These are phyloP conservation scores for Heliconius hortense DNA, from an alignment of 2,888 invertebrate species.

Conservation along the genomic window DNA sequence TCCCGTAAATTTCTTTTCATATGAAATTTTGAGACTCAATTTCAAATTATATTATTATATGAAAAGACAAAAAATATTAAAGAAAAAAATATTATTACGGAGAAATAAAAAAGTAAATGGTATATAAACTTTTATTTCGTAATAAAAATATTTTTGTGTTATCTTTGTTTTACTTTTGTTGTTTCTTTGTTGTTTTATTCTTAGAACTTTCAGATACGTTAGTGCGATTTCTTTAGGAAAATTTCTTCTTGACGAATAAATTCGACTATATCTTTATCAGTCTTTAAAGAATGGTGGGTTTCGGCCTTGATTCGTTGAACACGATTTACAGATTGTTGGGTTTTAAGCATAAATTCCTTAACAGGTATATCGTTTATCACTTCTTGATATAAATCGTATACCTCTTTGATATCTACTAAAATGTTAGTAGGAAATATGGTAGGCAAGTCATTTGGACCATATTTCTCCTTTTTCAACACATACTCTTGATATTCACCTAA, in stretches of 20 bases:
- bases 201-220: background rate
- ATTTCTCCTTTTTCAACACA: background rate
- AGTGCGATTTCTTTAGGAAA: background rate
- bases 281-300: constrained; percentile 1
- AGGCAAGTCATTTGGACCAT: background rate
- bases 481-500: background rate
- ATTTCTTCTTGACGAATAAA: background rate
- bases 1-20: too few relatives aligned
- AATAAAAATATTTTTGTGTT: background rate
- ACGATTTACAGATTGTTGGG: background rate
- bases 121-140: background rate
- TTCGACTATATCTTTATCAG: background rate
- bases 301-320: constrained; percentile 3
- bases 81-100: background rate
- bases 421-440: background rate
- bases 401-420: background rate
- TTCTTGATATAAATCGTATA: background rate
- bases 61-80: background rate
- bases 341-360: background rate
- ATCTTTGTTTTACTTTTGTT: too few relatives aligned
- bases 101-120: background rate
- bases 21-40: background rate
- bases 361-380: background rate
- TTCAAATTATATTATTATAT: background rate
- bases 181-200: too few relatives aligned